Evolutionary conservation across 2,888 invertebrate species (phyloP).

Genomic region (Rhaphigaster nebulosa): DNA sequence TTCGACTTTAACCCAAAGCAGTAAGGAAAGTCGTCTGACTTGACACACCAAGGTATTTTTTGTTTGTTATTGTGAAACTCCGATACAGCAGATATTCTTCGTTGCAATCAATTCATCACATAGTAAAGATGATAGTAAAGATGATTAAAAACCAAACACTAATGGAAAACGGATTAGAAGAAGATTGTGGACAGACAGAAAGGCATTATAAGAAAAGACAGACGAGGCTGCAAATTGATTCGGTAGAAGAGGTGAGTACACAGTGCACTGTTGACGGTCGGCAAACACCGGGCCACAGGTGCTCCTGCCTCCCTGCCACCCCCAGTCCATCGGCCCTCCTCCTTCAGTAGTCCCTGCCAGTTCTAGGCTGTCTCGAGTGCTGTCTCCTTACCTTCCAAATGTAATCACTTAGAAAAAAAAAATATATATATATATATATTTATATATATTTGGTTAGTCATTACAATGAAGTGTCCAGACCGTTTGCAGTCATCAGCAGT

Average conservation of each 20-base stretch:
- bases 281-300: not conserved
- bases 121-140: not conserved
- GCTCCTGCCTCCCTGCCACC: not conserved
- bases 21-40: no score
- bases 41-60: no score
- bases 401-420: not conserved
- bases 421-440: no score
- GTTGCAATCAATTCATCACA: not conserved
- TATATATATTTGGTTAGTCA: no score
- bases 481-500: no score
- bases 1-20: no score
- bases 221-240: conserved; percentile 14
- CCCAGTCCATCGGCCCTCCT: not conserved
- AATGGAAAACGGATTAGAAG: not conserved
- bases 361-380: not conserved
- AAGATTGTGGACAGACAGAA: not conserved
- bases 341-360: not conserved
- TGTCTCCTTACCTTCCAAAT: not conserved
- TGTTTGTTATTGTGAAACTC: no score
- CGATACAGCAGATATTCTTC: no score
- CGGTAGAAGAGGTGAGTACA: not conserved
- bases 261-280: not conserved
- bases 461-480: no score
- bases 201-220: not conserved
- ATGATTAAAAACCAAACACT: not conserved